phyloP scores from a whole-genome alignment of 1,140 invertebrate genomes.

The Achroia grisella region DNA sequence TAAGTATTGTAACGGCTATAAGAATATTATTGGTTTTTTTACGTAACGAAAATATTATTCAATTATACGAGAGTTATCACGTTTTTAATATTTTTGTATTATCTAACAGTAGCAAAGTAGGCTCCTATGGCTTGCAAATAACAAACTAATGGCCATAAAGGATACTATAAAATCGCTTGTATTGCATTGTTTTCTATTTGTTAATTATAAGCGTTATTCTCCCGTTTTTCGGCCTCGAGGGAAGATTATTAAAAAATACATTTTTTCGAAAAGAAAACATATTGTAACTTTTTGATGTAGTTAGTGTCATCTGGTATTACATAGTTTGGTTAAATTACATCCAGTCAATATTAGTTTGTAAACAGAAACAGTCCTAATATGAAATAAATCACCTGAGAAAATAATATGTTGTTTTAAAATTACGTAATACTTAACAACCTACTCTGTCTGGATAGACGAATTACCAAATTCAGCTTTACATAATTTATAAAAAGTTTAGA shows the following conservation, averaged over 20 bases:
- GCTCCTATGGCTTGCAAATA: conserved; percentile 69
- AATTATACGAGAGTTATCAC: conserved; percentile 45
- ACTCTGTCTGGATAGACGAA: too few relatives aligned
- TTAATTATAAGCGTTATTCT: conserved; percentile 29
- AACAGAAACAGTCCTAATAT: conserved; percentile 36
- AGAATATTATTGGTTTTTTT: conserved; percentile 19
- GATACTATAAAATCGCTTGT: conserved; percentile 63
- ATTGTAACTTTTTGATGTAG: not conserved
- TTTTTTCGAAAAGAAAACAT: not conserved
- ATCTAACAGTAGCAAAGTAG: conserved; percentile 64
- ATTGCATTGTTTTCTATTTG: conserved; percentile 62
- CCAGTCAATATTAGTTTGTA: conserved; percentile 32
- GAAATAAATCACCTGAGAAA: conserved; percentile 62
- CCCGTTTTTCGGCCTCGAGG: conserved; percentile 10
- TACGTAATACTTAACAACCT: too few relatives aligned
- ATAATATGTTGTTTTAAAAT: conserved; percentile 12
- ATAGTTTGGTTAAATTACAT: conserved; percentile 11
- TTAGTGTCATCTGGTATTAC: too few relatives aligned
- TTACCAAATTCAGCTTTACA: too few relatives aligned
- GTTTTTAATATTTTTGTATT: conserved; percentile 57
- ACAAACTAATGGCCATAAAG: conserved; percentile 68
- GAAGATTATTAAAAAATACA: conserved; percentile 23
- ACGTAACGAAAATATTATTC: conserved; percentile 39
- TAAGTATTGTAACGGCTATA: conserved; percentile 52
- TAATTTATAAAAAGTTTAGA: too few relatives aligned